Evolutionary conservation across 2,888 invertebrate species (phyloP).

Genomic region (Rhingia campestris): DNA sequence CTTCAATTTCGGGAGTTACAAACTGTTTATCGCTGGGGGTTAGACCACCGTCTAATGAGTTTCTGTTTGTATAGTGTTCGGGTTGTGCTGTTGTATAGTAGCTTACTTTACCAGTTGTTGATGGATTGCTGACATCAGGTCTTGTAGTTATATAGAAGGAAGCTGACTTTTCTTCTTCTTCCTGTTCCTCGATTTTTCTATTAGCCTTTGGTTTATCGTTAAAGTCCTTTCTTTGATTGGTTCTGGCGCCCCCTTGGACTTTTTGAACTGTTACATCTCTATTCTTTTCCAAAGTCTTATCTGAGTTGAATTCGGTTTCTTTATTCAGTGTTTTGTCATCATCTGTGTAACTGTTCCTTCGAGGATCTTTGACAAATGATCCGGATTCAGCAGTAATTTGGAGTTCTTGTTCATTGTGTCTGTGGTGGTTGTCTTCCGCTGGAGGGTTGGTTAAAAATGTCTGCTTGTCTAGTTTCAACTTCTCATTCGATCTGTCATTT

Average conservation of each 20-base stretch:
- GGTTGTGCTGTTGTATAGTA: conserved; percentile 42
- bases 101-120: conserved; percentile 30
- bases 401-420: conserved; percentile 83
- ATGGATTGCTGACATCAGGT: conserved; percentile 17
- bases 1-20: conserved; percentile 39
- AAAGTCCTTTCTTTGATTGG: conserved; percentile 39
- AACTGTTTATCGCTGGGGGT: conserved; percentile 28
- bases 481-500: conserved; percentile 36
- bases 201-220: conserved; percentile 25
- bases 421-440: conserved; percentile 78
- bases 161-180: background rate
- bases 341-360: conserved; percentile 71
- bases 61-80: conserved; percentile 43
- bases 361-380: conserved; percentile 84
- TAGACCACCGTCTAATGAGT: conserved; percentile 31
- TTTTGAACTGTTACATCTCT: conserved; percentile 18
- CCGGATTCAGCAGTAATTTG: conserved; percentile 90
- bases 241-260: conserved; percentile 20
- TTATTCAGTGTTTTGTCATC: conserved; percentile 51
- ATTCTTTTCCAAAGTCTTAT: conserved; percentile 20
- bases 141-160: conserved; percentile 53
- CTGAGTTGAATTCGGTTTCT: conserved; percentile 31
- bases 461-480: conserved; percentile 35
- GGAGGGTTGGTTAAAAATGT: conserved; percentile 68
- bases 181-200: conserved; percentile 20